These are phyloP conservation scores for Cyclophora punctaria DNA, from an alignment of 2,888 invertebrate species.

Conservation along the genomic window DNA sequence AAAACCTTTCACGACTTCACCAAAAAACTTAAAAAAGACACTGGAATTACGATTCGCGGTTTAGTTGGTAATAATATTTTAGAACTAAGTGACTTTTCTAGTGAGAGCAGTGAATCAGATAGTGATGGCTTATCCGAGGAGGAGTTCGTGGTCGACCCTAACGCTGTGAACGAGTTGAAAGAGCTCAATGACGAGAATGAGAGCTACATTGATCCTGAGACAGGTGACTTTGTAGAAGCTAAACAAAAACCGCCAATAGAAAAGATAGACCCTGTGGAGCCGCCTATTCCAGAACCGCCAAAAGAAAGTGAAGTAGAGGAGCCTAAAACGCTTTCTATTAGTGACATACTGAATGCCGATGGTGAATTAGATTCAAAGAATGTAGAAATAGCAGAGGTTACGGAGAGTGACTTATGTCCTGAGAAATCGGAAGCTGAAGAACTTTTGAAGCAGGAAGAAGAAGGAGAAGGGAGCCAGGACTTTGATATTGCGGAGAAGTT, in stretches of 20 bases:
- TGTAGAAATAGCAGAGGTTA: constrained; percentile 67
- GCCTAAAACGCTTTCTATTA: constrained; percentile 66
- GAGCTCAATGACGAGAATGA: constrained; percentile 48
- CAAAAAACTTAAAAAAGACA: constrained; percentile 70
- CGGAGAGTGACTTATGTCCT: constrained; percentile 59
- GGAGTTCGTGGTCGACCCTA: constrained; percentile 66
- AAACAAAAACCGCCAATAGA: constrained; percentile 21
- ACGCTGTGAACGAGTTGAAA: constrained; percentile 60
- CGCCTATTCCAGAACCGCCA: constrained; percentile 10
- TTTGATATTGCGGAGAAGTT: constrained; percentile 77
- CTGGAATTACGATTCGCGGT: constrained; percentile 66
- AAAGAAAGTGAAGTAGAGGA: constrained; percentile 18
- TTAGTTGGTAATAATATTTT: constrained; percentile 66
- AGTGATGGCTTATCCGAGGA: constrained; percentile 70
- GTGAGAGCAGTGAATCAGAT: constrained; percentile 59
- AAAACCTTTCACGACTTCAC: constrained; percentile 69
- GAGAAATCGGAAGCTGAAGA: constrained; percentile 59
- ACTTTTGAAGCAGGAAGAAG: constrained; percentile 57
- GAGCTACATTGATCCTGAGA: constrained; percentile 70
- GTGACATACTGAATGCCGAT: constrained; percentile 61
- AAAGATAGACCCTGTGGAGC: constrained; percentile 16
- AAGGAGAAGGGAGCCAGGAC: constrained; percentile 61
- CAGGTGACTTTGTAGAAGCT: constrained; percentile 61
- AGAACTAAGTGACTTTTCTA: constrained; percentile 67
- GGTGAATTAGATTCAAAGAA: constrained; percentile 66